Evolutionary conservation across 2,888 invertebrate genomes (phyloP).

Genomic region (Unio pictorum): DNA sequence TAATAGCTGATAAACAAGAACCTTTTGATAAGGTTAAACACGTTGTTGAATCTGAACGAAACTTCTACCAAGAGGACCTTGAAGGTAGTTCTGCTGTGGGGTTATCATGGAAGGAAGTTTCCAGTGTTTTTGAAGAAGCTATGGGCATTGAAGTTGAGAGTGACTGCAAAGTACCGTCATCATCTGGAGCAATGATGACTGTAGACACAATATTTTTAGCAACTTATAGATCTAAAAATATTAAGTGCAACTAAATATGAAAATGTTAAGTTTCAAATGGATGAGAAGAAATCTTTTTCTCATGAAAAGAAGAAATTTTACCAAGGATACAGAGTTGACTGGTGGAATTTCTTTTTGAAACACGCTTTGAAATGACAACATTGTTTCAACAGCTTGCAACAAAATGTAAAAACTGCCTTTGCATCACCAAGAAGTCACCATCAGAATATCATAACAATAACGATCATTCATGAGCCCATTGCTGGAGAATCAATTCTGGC

Average conservation of each 20-base stretch:
- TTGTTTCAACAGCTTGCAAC: background rate
- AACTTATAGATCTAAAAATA: constrained; percentile 6
- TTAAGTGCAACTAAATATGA: constrained; percentile 10
- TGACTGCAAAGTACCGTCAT: constrained; percentile 4
- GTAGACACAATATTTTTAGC: constrained; percentile 5
- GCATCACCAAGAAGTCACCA: background rate
- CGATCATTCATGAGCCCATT: constrained; percentile 16
- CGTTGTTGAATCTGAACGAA: background rate
- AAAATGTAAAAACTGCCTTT: background rate
- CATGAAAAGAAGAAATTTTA: constrained; percentile 10
- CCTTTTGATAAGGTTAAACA: background rate
- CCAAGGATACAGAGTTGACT: constrained; percentile 12
- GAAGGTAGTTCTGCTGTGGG: background rate
- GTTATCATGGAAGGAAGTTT: constrained; percentile 11
- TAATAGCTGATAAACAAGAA: constrained; percentile 8
- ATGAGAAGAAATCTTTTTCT: background rate
- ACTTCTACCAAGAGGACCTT: background rate
- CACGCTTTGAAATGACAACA: constrained; percentile 6
- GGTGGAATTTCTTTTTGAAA: constrained; percentile 23
- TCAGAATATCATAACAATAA: background rate
- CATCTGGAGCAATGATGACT: constrained; percentile 5
- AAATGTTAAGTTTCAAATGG: background rate
- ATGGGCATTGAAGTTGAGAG: constrained; percentile 4
- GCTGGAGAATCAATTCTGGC: constrained; percentile 17
- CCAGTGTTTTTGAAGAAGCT: background rate